Base-by-base conservation (phyloP, 2,113 vertebrate genomes). In the Xyliphius kryptos region DNA sequence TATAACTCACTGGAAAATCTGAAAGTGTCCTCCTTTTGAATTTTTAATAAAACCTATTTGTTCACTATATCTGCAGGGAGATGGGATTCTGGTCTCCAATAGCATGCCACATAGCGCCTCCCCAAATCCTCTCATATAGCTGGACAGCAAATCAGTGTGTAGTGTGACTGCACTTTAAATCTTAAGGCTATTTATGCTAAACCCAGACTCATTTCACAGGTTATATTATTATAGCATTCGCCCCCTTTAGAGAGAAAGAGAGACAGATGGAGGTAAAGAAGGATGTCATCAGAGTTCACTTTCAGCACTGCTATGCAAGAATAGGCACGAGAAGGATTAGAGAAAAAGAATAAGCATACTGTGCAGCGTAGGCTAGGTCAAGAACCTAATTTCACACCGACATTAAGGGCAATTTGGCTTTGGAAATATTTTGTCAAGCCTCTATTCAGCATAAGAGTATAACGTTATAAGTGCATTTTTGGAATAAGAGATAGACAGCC, bases 381-480 rank as follows among this genome's bases (percentile, higher is more conserved):
- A 83, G 86, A 89, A 89, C 88, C 87, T 88, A 89, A 91, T 92
- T 92, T 91, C 89, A 91, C 89, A 89, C 85, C 87, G 85, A 87
- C 87, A 89, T 87, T 81, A 49, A 84, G 82, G 83, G 84, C 90
- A 87, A 90, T 92, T 89, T 88, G 83, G 86, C 87, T 89, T 86
- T 82, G 56, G 86, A 83, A 86, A 88, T 86, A 87, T 87, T 90
- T 89, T 86, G 88, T 91, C 88, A 84, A 86, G 88, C 89, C 86
- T 84, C 84, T 83, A 88, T 89, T 89, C 87, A 87, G 86, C 86
- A 85, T 85, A 88, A 88, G 83, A 85, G 82, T 76, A 82, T 84
- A 81, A 85, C 86, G 85, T 82, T 83, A 84, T 87, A 87, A 87
- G 80, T 81, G 74, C 80, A 74, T 83, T n/a, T 82, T 81, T 81